Evolutionary conservation across 2,888 invertebrate species (phyloP).

Genomic region (Scrobipalpa costella): DNA sequence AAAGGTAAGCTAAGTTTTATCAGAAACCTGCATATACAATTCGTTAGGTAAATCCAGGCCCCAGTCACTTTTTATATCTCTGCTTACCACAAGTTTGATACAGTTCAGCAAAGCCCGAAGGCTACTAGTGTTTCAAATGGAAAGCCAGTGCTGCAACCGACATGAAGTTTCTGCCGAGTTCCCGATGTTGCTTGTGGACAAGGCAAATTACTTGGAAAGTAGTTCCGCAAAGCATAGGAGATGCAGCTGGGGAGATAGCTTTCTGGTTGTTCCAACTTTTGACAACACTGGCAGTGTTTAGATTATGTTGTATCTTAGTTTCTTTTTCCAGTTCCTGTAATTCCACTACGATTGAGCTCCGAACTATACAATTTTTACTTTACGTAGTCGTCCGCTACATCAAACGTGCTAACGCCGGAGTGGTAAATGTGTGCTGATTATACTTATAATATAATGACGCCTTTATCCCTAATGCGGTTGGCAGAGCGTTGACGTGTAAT

Average conservation of each 20-base stretch:
- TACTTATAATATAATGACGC: too few relatives aligned
- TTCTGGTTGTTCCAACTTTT: conserved; percentile 3
- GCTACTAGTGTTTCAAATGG: conserved; percentile 15
- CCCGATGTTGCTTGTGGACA: conserved; percentile 15
- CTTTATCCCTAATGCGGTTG: too few relatives aligned
- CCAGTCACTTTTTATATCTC: neutral
- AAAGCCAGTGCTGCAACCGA: conserved; percentile 7
- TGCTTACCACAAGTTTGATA: neutral
- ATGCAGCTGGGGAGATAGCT: conserved; percentile 18
- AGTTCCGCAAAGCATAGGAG: conserved; percentile 20
- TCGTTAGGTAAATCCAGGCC: neutral
- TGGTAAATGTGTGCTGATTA: too few relatives aligned
- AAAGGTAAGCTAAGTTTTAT: too few relatives aligned
- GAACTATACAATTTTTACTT: too few relatives aligned
- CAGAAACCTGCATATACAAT: too few relatives aligned
- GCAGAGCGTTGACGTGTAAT: too few relatives aligned
- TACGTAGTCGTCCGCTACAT: too few relatives aligned
- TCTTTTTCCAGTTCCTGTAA: neutral
- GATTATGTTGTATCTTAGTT: neutral
- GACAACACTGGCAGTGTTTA: neutral
- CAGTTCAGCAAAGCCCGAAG: neutral
- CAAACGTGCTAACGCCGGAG: too few relatives aligned
- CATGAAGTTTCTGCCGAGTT: conserved; percentile 10
- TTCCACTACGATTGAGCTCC: too few relatives aligned
- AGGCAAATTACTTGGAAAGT: conserved; percentile 27